Conservation (phyloP, 2,888 invertebrate genomes). For the Trachelus iudaicus region DNA sequence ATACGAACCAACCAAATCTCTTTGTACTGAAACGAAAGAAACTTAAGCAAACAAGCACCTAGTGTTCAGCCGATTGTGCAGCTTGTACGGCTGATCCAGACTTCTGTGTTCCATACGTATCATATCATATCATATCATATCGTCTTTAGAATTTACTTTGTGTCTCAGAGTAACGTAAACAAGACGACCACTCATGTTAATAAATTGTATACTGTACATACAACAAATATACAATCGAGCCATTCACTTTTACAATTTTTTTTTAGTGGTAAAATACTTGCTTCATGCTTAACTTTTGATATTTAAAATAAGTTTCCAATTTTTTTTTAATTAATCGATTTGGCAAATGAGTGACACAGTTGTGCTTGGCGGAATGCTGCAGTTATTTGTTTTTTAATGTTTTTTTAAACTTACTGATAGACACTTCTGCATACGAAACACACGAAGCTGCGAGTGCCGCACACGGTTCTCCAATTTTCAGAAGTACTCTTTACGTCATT, state of each 20-base stretch:
- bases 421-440: conserved; percentile 35
- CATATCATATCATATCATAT: background rate
- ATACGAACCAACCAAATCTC: conserved; percentile 40
- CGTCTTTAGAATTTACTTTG: background rate
- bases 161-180: background rate
- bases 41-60: conserved; percentile 39
- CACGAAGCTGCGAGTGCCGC: conserved; percentile 32
- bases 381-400: background rate
- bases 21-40: conserved; percentile 33
- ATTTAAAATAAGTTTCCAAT: too few species aligned
- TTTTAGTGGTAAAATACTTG: too few species aligned
- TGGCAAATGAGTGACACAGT: too few species aligned
- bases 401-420: background rate
- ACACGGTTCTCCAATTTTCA: conserved; percentile 22
- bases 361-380: background rate
- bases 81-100: background rate
- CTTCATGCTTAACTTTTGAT: too few species aligned
- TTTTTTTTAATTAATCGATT: too few species aligned
- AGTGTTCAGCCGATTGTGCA: conserved; percentile 16
- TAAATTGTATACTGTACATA: background rate
- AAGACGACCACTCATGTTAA: background rate
- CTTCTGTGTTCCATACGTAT: background rate
- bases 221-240: background rate
- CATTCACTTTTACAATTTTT: too few species aligned
- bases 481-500: conserved; percentile 45